Conservation (phyloP, 2,113 vertebrate genomes). For the Chaetorhynchus papuensis region DNA sequence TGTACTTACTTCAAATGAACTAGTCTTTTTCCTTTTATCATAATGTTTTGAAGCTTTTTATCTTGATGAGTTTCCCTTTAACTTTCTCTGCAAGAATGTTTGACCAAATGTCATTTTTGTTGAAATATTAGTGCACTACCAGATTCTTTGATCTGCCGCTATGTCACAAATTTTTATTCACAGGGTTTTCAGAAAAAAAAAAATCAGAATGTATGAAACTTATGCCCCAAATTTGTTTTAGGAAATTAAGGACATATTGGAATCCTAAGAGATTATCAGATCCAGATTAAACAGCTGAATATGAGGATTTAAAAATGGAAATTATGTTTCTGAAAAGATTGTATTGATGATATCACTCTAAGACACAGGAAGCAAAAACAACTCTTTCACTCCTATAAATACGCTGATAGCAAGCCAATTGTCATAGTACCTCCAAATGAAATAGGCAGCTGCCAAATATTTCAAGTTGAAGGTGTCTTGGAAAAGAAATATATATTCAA, state of each 20-base stretch:
- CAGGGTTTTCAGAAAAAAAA: rapidly evolving
- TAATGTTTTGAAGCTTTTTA: neutral
- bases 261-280: neutral
- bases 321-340: neutral
- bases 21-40: neutral
- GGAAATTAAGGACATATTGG: neutral
- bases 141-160: neutral
- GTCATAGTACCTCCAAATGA: neutral
- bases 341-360: neutral
- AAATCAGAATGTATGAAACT: neutral
- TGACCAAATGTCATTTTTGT: neutral
- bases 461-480: neutral
- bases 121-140: neutral
- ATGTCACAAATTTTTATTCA: neutral
- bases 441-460: neutral
- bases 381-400: neutral
- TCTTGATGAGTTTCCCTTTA: neutral
- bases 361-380: neutral
- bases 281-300: neutral
- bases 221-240: neutral
- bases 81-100: neutral
- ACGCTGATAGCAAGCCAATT: neutral
- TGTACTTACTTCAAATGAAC: neutral
- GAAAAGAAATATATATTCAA: neutral
- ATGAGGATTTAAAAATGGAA: neutral